Evolutionary conservation across 2,888 invertebrate species (phyloP).

Genomic region (Resseliella maxima): DNA sequence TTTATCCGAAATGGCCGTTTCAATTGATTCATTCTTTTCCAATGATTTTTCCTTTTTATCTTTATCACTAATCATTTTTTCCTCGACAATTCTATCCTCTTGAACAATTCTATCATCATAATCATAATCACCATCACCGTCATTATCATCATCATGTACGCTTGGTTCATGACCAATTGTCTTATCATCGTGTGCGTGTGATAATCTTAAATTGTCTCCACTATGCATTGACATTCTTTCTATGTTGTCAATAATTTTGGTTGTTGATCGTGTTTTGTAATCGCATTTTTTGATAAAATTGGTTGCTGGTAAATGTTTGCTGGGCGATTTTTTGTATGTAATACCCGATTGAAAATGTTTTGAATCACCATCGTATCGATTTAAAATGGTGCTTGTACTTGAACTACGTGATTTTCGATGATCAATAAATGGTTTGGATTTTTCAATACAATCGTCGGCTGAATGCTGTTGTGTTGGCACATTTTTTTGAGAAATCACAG

Average conservation of each 20-base stretch:
- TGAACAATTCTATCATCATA: not conserved
- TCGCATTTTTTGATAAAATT: constrained; percentile 46
- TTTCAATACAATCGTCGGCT: constrained; percentile 59
- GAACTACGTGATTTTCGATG: constrained; percentile 59
- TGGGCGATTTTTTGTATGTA: not conserved
- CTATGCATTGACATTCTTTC: not conserved
- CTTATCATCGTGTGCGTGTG: not conserved
- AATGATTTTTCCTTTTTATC: not conserved
- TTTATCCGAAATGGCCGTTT: not conserved
- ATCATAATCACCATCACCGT: not conserved
- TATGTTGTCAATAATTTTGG: constrained; percentile 14
- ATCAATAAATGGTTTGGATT: constrained; percentile 45
- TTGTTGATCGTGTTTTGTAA: not conserved
- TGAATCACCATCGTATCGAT: not conserved
- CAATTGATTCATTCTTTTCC: not conserved
- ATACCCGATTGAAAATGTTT: not conserved
- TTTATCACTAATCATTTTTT: not conserved
- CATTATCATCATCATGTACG: not conserved
- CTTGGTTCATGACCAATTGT: no score
- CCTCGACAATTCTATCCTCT: not conserved
- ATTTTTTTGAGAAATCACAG: not conserved
- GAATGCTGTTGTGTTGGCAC: constrained; percentile 59
- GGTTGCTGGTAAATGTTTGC: not conserved
- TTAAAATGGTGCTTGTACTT: constrained; percentile 58
- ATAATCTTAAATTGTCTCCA: not conserved